Base-by-base conservation (phyloP, 2,113 vertebrate species). In the Microcebus griseorufus region DNA sequence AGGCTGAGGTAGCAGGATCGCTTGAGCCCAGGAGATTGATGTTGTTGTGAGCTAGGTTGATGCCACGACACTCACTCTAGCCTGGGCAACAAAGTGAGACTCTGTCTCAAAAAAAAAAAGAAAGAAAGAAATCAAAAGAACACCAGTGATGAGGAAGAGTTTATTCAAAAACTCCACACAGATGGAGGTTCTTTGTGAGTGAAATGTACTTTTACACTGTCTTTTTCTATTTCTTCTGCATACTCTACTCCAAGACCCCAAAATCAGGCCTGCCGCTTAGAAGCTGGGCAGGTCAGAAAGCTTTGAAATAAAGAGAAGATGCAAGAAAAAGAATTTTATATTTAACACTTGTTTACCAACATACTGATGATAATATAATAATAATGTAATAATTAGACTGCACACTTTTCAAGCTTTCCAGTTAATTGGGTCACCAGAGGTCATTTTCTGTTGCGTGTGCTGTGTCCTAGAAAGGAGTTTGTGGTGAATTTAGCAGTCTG, bases 301-400 rank as follows among this genome's bases (percentile, higher is more conserved):
- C 53, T 81, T 20, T 32, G 27, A 92, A 88, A 93, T 55, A 48
- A 81, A 82, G 20, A 82, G 11, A 78, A 16, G 25, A 92, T 37
- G 25, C 22, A 91, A 95, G 87, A 65, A 78, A 95, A 90, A 96
- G 1, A 60, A 73, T 60, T 90, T 95, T 51, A 58, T 64, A 83
- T 42, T 65, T 23, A 90, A 78, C 45, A 51, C 14, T 93, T 90
- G 58, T 55, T 94, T 92, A 72, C 81, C n/a, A 81, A 89, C 39
- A 76, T 64, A 78, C 37, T 69, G n/a, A 69, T 39, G 12, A 60
- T 34, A 25, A 64, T 75, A 42, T 42, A 73, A 73, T 27, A 51
- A 39, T 2, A 17, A 42, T 58, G 62, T 32, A 83, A 53, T 58
- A 85, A 90, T 39, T 65, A 64, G 53, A 79, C 25, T 37, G 25